Evolutionary conservation across 2,113 vertebrate species (phyloP).

Genomic region (Leucopsar rothschildi): DNA sequence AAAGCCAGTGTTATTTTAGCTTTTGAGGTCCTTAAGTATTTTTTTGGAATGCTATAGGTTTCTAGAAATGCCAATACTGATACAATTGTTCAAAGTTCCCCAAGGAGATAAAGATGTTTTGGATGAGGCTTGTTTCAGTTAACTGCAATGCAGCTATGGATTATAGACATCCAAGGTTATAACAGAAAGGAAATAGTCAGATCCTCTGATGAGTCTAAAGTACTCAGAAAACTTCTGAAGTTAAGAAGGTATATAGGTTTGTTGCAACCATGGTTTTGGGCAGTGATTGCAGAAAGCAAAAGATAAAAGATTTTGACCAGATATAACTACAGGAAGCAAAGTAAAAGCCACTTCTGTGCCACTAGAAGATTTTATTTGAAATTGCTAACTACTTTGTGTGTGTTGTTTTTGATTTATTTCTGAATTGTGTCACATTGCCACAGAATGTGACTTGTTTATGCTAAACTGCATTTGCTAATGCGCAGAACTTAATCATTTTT

Average conservation of each 20-base stretch:
- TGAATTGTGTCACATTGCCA: neutral
- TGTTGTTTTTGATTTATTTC: neutral
- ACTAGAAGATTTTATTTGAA: neutral
- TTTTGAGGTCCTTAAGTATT: neutral
- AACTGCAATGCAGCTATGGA: neutral
- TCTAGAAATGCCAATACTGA: neutral
- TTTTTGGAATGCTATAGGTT: neutral
- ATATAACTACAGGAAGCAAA: neutral
- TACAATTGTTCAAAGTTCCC: neutral
- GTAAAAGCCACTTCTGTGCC: neutral
- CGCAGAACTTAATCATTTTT: neutral
- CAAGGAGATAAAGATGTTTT: neutral
- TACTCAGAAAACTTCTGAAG: neutral
- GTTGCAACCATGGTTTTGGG: neutral
- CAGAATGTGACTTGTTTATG: neutral
- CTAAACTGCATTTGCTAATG: neutral
- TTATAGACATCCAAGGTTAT: neutral
- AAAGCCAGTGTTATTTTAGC: neutral
- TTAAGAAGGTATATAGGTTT: neutral
- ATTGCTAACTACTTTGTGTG: neutral
- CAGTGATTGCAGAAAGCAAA: neutral
- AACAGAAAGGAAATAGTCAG: neutral
- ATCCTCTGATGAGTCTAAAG: neutral
- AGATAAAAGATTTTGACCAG: neutral
- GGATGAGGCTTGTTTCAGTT: neutral